Evolutionary conservation across 2,113 vertebrate species (phyloP).

Genomic region (Indri indri): DNA sequence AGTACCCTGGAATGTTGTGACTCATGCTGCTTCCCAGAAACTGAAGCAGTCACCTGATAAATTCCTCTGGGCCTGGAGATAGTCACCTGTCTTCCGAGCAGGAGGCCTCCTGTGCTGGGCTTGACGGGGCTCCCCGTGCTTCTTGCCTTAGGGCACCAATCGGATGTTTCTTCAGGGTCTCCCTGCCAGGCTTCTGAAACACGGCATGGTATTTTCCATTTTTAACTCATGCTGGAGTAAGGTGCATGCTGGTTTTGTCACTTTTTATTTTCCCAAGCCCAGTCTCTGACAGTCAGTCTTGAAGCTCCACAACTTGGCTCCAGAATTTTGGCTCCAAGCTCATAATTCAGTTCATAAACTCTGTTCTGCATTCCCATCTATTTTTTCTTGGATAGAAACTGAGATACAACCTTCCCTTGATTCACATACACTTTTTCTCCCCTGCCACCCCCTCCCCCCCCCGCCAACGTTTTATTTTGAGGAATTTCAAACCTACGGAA

Average conservation of each 20-base stretch:
- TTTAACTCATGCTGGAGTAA: neutral
- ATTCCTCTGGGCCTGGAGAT: constrained; percentile 28
- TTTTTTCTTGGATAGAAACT: neutral
- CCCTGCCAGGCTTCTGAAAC: neutral
- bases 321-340: neutral
- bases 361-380: neutral
- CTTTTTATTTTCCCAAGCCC: neutral
- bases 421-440: neutral
- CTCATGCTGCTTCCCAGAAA: constrained; percentile 48
- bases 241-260: neutral
- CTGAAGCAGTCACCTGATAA: constrained; percentile 42
- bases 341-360: neutral
- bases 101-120: neutral
- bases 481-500: neutral
- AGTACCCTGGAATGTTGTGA: constrained; percentile 51
- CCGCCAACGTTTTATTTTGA: neutral
- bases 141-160: neutral
- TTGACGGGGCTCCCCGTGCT: neutral
- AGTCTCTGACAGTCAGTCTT: neutral
- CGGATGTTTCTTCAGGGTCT: neutral
- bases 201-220: neutral
- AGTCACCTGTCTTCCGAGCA: constrained; percentile 47
- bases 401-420: neutral
- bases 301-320: neutral
- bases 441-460: too few relatives aligned